These are phyloP conservation scores for Ooceraea biroi DNA, from an alignment of 1,140 invertebrate genomes.

Conservation along the genomic window DNA sequence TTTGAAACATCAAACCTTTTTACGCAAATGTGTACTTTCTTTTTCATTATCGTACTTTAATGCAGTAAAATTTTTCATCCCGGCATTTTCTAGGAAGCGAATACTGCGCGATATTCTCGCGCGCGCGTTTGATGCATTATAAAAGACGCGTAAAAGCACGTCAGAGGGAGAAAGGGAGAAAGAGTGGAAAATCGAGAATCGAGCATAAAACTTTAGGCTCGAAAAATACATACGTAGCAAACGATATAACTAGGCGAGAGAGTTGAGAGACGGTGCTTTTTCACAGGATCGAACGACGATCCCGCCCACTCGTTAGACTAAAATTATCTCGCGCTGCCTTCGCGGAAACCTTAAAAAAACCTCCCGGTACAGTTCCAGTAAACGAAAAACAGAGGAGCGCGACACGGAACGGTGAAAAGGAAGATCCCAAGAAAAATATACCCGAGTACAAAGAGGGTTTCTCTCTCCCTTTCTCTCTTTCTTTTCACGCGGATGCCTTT, in stretches of 20 bases:
- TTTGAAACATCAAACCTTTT: conserved; percentile 39
- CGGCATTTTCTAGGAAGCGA: neutral
- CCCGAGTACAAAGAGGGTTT: conserved; percentile 18
- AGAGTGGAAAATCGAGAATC: neutral
- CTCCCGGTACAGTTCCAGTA: conserved; percentile 1
- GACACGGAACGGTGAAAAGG: conserved; percentile 5
- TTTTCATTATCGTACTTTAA: conserved; percentile 34
- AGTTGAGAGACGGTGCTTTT: too few relatives aligned
- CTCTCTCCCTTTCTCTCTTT: conserved; percentile 9
- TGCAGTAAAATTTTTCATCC: neutral
- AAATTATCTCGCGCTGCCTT: conserved; percentile 20
- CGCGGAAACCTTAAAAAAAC: neutral
- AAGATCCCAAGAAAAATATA: conserved; percentile 43
- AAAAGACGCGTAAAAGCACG: neutral
- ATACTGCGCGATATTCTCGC: neutral
- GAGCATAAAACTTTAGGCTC: neutral
- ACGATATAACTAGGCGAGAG: neutral
- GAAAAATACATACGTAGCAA: neutral
- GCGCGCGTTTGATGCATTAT: neutral
- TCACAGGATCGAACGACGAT: neutral
- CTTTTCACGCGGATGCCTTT: conserved; percentile 26
- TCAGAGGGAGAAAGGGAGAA: neutral
- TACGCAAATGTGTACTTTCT: conserved; percentile 9
- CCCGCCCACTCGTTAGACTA: neutral
- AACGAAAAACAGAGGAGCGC: neutral